Conservation (phyloP, 2,797 vertebrate genomes). For the Pseudochaenichthys georgianus region DNA sequence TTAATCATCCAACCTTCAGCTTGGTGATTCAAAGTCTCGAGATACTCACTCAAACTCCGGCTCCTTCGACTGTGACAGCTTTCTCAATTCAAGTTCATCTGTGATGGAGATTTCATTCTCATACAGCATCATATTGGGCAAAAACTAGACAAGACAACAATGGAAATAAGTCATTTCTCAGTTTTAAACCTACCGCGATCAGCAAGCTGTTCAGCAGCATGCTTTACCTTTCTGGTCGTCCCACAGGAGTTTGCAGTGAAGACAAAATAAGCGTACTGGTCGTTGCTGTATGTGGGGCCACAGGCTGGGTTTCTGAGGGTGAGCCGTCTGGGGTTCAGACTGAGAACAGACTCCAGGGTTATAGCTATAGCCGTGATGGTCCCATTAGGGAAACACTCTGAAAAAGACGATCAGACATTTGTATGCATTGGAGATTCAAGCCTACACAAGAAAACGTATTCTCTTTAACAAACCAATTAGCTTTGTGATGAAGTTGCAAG, state of each 20-base stretch:
- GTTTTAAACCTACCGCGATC: neutral
- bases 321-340: slow-evolving; percentile 75
- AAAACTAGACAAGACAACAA: slow-evolving; percentile 61
- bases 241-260: slow-evolving; percentile 79
- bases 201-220: neutral
- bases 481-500: slow-evolving; percentile 65
- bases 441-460: accelerated
- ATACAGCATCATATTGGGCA: slow-evolving; percentile 75
- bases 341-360: slow-evolving; percentile 75
- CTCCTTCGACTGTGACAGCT: accelerated
- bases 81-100: neutral
- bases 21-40: neutral
- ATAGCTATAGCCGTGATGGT: slow-evolving; percentile 82
- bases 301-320: slow-evolving; percentile 82
- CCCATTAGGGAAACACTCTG: slow-evolving; percentile 87
- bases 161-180: neutral
- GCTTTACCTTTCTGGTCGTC: slow-evolving; percentile 76
- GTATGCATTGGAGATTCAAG: accelerated
- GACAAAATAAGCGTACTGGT: slow-evolving; percentile 72
- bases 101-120: slow-evolving; percentile 80
- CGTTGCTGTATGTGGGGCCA: slow-evolving; percentile 70
- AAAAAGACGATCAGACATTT: neutral
- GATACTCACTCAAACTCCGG: slow-evolving; percentile 66
- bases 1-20: too few species aligned
- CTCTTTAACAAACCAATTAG: slow-evolving; percentile 66